A percentile compares a stretch with the other conserved stretches of the same genome.
These are phyloP conservation scores for Erythrolamprus reginae DNA, from an alignment of 2,113 vertebrate species.

Conservation along the genomic window DNA sequence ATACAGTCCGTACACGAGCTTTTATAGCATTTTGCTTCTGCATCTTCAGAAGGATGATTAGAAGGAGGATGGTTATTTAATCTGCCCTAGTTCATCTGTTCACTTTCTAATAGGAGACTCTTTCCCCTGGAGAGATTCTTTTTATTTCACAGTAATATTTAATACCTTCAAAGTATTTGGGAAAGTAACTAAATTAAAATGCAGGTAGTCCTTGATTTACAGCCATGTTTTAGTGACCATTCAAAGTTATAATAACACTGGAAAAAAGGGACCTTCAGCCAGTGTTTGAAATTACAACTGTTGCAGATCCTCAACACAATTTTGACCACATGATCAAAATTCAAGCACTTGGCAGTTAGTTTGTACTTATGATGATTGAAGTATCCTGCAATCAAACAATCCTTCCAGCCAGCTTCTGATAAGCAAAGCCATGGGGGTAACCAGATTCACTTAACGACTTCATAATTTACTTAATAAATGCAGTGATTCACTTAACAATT, in stretches of 20 bases:
- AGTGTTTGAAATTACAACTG: neutral
- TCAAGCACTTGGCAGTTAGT: neutral
- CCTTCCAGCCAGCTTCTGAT: neutral
- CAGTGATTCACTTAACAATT: neutral
- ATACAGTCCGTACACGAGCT: slow-evolving; percentile 39
- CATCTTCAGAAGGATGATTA: slow-evolving; percentile 33
- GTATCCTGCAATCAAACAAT: neutral
- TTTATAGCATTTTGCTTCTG: slow-evolving; percentile 29
- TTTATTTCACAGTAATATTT: neutral
- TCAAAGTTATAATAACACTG: neutral
- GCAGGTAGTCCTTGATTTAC: neutral
- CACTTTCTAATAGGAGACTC: neutral
- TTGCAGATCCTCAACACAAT: neutral
- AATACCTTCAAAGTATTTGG: neutral
- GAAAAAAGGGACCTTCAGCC: neutral
- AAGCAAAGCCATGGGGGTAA: neutral
- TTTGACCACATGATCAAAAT: neutral
- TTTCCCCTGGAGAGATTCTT: neutral
- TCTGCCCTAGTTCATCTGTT: neutral
- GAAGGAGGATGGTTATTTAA: slow-evolving; percentile 28
- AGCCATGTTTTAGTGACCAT: neutral
- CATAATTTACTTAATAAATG: neutral
- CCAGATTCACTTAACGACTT: neutral
- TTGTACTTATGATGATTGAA: neutral
- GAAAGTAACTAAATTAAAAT: neutral